Evolutionary conservation across 2,797 vertebrate species (phyloP).

Genomic region (Hemitrygon akajei): DNA sequence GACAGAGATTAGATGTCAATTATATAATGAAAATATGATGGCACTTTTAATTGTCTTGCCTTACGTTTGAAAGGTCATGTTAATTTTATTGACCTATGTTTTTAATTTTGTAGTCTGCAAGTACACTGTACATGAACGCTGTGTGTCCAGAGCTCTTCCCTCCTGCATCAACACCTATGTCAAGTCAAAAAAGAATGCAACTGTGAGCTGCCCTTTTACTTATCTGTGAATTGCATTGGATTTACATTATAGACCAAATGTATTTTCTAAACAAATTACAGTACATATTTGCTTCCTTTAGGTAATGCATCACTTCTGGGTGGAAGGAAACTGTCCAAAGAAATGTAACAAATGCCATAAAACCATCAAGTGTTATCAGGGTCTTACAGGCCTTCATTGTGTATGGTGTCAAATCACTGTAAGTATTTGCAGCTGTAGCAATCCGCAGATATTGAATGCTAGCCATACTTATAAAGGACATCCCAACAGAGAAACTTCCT

Average conservation of each 20-base stretch:
- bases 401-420: constrained; percentile 95
- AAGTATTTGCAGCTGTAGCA: constrained; percentile 50
- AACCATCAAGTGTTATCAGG: constrained; percentile 92
- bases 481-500: neutral
- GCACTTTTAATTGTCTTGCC: neutral
- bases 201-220: constrained; percentile 62
- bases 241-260: neutral
- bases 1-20: too few species aligned
- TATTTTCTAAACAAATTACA: constrained; percentile 18
- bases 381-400: constrained; percentile 86
- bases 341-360: constrained; percentile 95
- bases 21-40: neutral
- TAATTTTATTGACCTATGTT: constrained; percentile 38
- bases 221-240: neutral
- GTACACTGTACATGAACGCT: constrained; percentile 85
- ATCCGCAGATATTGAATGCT: neutral
- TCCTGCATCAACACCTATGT: constrained; percentile 91
- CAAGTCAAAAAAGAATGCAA: constrained; percentile 87
- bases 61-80: neutral
- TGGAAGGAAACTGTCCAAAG: constrained; percentile 87
- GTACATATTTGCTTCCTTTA: constrained; percentile 48
- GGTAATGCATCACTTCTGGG: constrained; percentile 94
- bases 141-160: constrained; percentile 75
- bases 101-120: constrained; percentile 77
- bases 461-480: neutral